Conservation (phyloP, 2,113 vertebrate species). For the Tragelaphus scriptus region DNA sequence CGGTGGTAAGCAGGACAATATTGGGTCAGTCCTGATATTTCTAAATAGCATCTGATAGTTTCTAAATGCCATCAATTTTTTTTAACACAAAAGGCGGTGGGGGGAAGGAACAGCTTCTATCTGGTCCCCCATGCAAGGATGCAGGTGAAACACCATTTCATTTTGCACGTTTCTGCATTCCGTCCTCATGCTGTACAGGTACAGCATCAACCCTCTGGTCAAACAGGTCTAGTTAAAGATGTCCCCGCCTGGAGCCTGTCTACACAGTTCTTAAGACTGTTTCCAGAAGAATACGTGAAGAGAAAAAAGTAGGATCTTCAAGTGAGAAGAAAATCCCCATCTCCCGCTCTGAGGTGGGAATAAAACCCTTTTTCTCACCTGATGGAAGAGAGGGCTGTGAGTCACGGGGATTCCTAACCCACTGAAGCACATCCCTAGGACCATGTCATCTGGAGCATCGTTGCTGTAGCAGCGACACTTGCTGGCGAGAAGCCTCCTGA, state of each 20-base stretch:
- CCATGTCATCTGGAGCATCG: constrained; percentile 97
- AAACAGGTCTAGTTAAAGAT: background rate
- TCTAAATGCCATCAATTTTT: background rate
- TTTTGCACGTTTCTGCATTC: background rate
- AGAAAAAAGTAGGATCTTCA: background rate
- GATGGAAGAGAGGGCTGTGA: constrained; percentile 96
- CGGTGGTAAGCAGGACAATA: background rate
- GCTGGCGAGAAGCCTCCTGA: constrained; percentile 87
- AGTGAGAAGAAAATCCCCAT: background rate
- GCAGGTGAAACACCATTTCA: background rate
- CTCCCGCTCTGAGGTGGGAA: background rate
- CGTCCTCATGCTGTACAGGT: background rate
- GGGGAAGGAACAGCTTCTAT: background rate
- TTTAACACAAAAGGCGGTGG: background rate
- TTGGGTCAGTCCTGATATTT: background rate
- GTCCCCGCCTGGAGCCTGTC: background rate
- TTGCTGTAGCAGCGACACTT: constrained; percentile 94
- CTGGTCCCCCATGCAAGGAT: background rate
- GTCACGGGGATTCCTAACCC: constrained; percentile 91
- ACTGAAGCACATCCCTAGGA: constrained; percentile 97
- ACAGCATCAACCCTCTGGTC: background rate
- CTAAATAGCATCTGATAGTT: background rate
- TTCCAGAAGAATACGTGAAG: background rate
- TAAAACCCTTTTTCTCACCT: constrained; percentile 79
- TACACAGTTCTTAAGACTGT: background rate